Percentiles rank a stretch among this genome's conserved stretches.
phyloP scores from a whole-genome alignment of 2,888 invertebrate species.

The Scaptomyza cyrtandrae region DNA sequence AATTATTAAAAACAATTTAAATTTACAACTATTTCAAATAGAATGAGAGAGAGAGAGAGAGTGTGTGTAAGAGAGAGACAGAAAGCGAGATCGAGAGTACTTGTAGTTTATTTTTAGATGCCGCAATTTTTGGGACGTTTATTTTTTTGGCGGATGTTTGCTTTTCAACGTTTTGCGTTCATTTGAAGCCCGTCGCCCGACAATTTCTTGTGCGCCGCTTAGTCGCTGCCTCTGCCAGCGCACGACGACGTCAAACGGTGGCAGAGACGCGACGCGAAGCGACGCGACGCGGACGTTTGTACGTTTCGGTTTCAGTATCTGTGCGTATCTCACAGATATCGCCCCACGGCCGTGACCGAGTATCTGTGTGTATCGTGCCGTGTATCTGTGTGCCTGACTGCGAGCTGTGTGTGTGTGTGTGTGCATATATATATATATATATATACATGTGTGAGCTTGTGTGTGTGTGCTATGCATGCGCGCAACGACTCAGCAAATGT shows the following conservation, averaged over 20 bases:
- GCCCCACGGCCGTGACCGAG: conserved; percentile 42
- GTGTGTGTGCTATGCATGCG: conserved; percentile 41
- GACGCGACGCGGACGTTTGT: conserved; percentile 55
- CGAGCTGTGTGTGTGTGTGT: conserved; percentile 65
- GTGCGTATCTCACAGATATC: conserved; percentile 80
- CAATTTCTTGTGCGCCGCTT: conserved; percentile 79
- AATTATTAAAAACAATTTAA: background rate
- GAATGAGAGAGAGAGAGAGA: background rate
- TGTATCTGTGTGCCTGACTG: conserved; percentile 62
- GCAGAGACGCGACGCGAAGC: conserved; percentile 45
- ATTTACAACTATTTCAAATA: conserved; percentile 2
- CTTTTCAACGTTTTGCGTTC: conserved; percentile 85
- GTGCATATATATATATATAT: conserved; percentile 52
- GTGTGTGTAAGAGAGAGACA: too few species aligned
- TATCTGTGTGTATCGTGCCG: conserved; percentile 67
- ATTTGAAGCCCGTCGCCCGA: conserved; percentile 83
- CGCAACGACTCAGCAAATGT: conserved; percentile 44
- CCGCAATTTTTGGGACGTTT: conserved; percentile 59
- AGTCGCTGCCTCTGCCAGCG: conserved; percentile 47
- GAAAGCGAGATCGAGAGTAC: conserved; percentile 16
- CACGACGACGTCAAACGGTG: conserved; percentile 38
- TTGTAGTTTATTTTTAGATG: conserved; percentile 65
- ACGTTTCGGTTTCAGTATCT: conserved; percentile 59
- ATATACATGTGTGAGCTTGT: conserved; percentile 9
- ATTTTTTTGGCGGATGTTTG: conserved; percentile 84